phyloP scores from a whole-genome alignment of 2,888 invertebrate genomes.

The Phaonia tiefii region DNA sequence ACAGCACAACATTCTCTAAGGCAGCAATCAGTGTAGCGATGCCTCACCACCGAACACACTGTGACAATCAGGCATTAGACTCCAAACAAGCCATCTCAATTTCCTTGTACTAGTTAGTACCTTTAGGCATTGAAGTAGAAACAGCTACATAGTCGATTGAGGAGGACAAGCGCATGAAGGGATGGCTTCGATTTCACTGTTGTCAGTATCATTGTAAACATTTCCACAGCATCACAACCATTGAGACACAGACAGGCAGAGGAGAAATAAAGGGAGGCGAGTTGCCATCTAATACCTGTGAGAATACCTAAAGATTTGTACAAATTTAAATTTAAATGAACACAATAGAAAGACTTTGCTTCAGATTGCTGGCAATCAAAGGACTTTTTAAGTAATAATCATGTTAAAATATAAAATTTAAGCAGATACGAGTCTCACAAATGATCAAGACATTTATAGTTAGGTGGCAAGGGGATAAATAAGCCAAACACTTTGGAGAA shows the following conservation, averaged over 20 bases:
- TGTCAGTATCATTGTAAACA: background rate
- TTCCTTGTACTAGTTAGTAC: constrained; percentile 59
- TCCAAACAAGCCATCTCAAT: constrained; percentile 44
- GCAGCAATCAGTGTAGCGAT: constrained; percentile 21
- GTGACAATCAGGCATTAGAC: background rate
- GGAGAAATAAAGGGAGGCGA: constrained; percentile 14
- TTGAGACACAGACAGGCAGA: constrained; percentile 46
- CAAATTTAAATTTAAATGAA: too few relatives aligned
- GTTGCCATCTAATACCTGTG: background rate
- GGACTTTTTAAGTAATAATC: too few relatives aligned
- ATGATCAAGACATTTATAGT: too few relatives aligned
- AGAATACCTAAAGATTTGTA: background rate
- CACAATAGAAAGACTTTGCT: too few relatives aligned
- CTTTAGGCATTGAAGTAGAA: constrained; percentile 57
- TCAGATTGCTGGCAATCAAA: too few relatives aligned
- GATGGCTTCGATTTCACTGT: background rate
- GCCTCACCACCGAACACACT: background rate
- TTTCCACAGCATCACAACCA: constrained; percentile 31
- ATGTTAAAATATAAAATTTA: too few relatives aligned
- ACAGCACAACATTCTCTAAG: constrained; percentile 40
- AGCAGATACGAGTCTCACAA: too few relatives aligned
- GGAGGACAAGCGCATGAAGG: constrained; percentile 44
- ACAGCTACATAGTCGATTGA: constrained; percentile 56
- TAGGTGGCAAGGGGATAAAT: too few relatives aligned
- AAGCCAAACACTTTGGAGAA: too few relatives aligned